A percentile compares a stretch with the other conserved stretches of the same genome.
Evolutionary conservation across 2,888 invertebrate species (phyloP).

Genomic region (Synanthedon myopaeformis): DNA sequence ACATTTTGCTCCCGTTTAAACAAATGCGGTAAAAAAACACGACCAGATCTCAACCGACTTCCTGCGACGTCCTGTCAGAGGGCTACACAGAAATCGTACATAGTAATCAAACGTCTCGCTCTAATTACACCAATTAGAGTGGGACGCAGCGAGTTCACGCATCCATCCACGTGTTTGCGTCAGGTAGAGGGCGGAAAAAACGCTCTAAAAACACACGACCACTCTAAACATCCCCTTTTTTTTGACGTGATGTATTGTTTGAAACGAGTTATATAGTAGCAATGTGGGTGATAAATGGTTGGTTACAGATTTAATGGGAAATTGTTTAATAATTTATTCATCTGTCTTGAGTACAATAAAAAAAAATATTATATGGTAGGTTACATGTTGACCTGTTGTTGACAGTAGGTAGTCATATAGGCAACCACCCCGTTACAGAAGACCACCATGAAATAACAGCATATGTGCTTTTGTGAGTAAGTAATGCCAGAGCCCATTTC

Average conservation of each 20-base stretch:
- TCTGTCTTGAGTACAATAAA: background rate
- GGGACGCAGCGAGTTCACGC: constrained; percentile 37
- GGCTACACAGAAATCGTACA: constrained; percentile 21
- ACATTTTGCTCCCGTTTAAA: constrained; percentile 53
- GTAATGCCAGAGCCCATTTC: no score
- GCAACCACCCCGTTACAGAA: no score
- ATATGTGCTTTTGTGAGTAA: no score
- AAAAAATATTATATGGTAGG: no score
- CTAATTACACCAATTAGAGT: constrained; percentile 11
- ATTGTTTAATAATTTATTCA: constrained; percentile 11
- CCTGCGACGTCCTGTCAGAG: constrained; percentile 41
- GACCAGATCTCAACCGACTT: constrained; percentile 64
- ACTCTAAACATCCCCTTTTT: constrained; percentile 67
- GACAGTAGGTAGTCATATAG: no score
- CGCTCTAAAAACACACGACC: constrained; percentile 44
- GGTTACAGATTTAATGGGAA: constrained; percentile 29
- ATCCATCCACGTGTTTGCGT: constrained; percentile 42
- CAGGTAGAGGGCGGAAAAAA: constrained; percentile 65
- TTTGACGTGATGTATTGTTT: constrained; percentile 44
- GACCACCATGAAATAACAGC: no score
- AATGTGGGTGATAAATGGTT: constrained; percentile 38
- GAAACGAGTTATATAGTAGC: constrained; percentile 48
- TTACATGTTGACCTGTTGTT: no score
- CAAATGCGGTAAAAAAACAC: constrained; percentile 53
- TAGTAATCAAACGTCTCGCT: background rate